A percentile compares a stretch with the other conserved stretches of the same genome.
Conservation (phyloP, 2,797 vertebrate species). For the Ambastaia sidthimunki region DNA sequence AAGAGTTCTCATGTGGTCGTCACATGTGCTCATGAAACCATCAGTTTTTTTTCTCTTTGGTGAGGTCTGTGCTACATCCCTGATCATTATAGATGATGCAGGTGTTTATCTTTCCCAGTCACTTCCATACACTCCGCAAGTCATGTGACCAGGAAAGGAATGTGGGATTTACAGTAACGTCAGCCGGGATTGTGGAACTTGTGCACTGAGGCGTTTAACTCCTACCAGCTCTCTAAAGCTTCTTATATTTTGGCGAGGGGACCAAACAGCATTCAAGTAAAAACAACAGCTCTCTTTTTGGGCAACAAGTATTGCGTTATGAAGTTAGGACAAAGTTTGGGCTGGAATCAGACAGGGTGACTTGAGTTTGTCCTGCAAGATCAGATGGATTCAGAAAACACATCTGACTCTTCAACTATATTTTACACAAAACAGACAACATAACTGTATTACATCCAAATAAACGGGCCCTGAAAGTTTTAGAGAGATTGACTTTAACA, state of each 20-base stretch:
- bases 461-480: too few relatives aligned
- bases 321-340: background rate
- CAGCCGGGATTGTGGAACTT: conserved; percentile 10
- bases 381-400: too few relatives aligned
- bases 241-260: background rate
- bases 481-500: too few relatives aligned
- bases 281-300: background rate
- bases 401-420: too few relatives aligned
- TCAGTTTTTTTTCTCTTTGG: background rate
- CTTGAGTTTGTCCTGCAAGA: too few relatives aligned
- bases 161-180: background rate
- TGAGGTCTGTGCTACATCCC: background rate
- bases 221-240: background rate
- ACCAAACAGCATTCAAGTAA: background rate
- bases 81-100: background rate
- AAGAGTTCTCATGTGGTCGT: conserved; percentile 2
- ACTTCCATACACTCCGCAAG: background rate
- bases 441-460: background rate
- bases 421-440: background rate
- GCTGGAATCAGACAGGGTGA: background rate
- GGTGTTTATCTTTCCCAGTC: conserved; percentile 14
- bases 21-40: conserved; percentile 6
- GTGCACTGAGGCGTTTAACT: conserved; percentile 9
- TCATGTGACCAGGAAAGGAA: conserved; percentile 37
- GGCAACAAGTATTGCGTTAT: background rate